phyloP scores from a whole-genome alignment of 2,888 invertebrate species.

The Cryptocephalus moraei region DNA sequence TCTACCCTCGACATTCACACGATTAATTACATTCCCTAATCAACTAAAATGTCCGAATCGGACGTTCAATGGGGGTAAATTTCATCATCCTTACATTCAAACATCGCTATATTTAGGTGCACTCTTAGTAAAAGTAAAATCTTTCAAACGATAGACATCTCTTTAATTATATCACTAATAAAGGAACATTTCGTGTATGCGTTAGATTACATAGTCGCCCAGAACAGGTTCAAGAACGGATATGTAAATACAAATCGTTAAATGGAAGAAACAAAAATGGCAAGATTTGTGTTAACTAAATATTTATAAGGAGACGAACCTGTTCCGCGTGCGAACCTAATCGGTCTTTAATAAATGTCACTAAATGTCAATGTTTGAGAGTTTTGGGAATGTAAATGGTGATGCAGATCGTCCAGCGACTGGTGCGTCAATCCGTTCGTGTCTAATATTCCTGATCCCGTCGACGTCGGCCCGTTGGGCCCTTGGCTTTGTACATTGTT shows the following conservation, averaged over 20 bases:
- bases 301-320: not conserved
- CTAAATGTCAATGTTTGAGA: slow-evolving; percentile 34
- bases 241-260: not conserved
- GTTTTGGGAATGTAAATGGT: slow-evolving; percentile 43
- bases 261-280: not conserved
- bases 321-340: too few relatives aligned
- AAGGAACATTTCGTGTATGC: slow-evolving; percentile 18
- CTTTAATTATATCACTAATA: slow-evolving; percentile 9
- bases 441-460: slow-evolving; percentile 38
- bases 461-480: slow-evolving; percentile 27
- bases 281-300: not conserved
- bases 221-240: slow-evolving; percentile 1
- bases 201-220: not conserved
- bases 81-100: too few relatives aligned
- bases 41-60: too few relatives aligned
- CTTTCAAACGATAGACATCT: too few relatives aligned
- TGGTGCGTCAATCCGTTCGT: slow-evolving; percentile 42
- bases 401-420: slow-evolving; percentile 44
- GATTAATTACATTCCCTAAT: too few relatives aligned
- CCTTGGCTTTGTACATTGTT: slow-evolving; percentile 24
- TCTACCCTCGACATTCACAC: too few relatives aligned
- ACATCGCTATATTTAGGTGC: too few relatives aligned
- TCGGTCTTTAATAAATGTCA: slow-evolving; percentile 32
- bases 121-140: too few relatives aligned
- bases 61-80: too few relatives aligned